Base-by-base conservation (phyloP, 2,797 vertebrate genomes). In the Eulemur coronatus region DNA sequence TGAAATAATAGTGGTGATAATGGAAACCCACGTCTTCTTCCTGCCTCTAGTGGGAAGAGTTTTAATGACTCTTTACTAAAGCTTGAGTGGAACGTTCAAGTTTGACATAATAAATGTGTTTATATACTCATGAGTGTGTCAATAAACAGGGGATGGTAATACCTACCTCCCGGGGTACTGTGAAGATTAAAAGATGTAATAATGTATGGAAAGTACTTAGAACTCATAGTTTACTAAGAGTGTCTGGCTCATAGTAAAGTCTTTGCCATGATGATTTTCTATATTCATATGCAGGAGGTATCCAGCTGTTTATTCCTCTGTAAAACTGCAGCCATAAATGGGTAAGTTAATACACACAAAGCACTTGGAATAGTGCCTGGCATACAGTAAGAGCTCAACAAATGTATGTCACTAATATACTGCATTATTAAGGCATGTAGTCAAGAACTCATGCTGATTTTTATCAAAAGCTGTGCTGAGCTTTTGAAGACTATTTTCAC, bases 221-320 rank as follows among this genome's bases (percentile, higher is more conserved):
- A 89, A 50, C 4, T 65, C 33, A 65, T 8, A 65, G 63, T 65
- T 65, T 65, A n/a, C 63, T 65, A 8, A n/a, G 33, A 38, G 15
- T 48, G 13, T 35, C 55, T 38, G 4, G 17, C 11, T 88, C 18
- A 38, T 30, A 73, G 28, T 26, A 75, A 76, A 85, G 22, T 67
- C 48, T 57, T 67, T 79, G 46, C 50, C 55, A 33, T 75, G 89
- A 93, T 80, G 24, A 78, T 94, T 87, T 92, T 89, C 65, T 92
- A 69, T 59, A 7, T 35, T 26, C 15, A 33, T 52, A 30, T 70
- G 18, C 24, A 76, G 2, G 18, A 80, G 28, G 5, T 24, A 43
- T 69, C 63, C 70, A 92, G 22, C 28, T 94, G 76, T 91, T 96
- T 73, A 84, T 50, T 89, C 30, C 24, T 90, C 28, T 67, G 41